phyloP scores from a whole-genome alignment of 2,888 invertebrate genomes.

The Pinctada fucata region DNA sequence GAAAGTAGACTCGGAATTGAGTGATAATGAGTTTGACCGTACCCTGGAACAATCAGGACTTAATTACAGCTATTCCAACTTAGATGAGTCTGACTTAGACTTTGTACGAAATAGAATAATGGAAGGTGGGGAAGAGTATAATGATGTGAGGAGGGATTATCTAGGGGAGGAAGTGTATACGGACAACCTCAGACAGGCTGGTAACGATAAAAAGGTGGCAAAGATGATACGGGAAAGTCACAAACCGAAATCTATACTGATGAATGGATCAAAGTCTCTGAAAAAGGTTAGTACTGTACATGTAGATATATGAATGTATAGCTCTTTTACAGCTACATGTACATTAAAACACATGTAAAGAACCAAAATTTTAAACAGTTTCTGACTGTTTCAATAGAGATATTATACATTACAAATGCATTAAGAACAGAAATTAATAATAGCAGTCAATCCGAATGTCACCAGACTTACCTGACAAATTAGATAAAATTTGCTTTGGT shows the following conservation, averaged over 20 bases:
- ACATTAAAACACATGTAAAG: neutral
- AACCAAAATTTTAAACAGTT: neutral
- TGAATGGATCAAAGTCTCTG: conserved; percentile 45
- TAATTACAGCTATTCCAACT: conserved; percentile 62
- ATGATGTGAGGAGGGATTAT: conserved; percentile 24
- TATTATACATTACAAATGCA: too few relatives aligned
- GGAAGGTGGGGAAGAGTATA: conserved; percentile 20
- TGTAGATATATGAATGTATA: neutral
- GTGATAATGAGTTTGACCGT: conserved; percentile 49
- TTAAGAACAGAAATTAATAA: too few relatives aligned
- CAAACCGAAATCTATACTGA: conserved; percentile 64
- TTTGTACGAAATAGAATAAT: conserved; percentile 47
- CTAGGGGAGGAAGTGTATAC: conserved; percentile 30
- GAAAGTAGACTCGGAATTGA: conserved; percentile 46
- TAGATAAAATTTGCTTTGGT: too few relatives aligned
- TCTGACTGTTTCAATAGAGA: neutral
- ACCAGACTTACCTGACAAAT: too few relatives aligned
- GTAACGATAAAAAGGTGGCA: conserved; percentile 63
- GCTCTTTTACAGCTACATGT: neutral
- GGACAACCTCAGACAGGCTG: conserved; percentile 58
- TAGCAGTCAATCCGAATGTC: too few relatives aligned
- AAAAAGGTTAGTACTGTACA: conserved; percentile 46
- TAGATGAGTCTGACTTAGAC: conserved; percentile 54
- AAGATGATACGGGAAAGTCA: conserved; percentile 58
- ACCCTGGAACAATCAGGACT: conserved; percentile 46